Evolutionary conservation across 2,113 vertebrate species (phyloP).

Genomic region (Geothlypis trichas): DNA sequence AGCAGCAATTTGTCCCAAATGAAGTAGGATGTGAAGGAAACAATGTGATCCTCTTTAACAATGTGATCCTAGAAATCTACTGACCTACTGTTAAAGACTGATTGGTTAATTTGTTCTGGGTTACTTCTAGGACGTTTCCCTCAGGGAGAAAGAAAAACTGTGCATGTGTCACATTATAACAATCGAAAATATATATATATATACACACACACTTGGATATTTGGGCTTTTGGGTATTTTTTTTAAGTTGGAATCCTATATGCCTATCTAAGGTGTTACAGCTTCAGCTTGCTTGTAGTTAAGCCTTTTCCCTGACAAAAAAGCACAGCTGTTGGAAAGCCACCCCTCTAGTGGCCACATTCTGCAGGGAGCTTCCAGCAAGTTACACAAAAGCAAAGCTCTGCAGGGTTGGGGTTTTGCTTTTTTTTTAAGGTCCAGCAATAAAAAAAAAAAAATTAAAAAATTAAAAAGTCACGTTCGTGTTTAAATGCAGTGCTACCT

Average conservation of each 20-base stretch:
- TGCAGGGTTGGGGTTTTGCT: background rate
- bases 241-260: background rate
- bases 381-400: background rate
- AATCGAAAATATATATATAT: background rate
- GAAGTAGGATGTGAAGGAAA: background rate
- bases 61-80: background rate
- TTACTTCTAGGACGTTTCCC: background rate
- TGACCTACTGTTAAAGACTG: background rate
- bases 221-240: background rate
- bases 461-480: background rate
- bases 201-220: background rate
- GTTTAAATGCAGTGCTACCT: slow-evolving; percentile 65
- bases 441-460: background rate
- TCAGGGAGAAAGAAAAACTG: background rate
- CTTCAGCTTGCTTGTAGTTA: background rate
- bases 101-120: background rate
- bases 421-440: background rate
- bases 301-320: background rate
- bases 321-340: background rate
- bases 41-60: background rate
- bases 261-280: background rate
- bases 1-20: background rate
- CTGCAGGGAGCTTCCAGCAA: background rate
- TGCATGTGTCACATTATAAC: background rate
- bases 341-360: slow-evolving; percentile 55